Evolutionary conservation across 1,140 invertebrate species (phyloP).

Genomic region (Drosophila athabasca): DNA sequence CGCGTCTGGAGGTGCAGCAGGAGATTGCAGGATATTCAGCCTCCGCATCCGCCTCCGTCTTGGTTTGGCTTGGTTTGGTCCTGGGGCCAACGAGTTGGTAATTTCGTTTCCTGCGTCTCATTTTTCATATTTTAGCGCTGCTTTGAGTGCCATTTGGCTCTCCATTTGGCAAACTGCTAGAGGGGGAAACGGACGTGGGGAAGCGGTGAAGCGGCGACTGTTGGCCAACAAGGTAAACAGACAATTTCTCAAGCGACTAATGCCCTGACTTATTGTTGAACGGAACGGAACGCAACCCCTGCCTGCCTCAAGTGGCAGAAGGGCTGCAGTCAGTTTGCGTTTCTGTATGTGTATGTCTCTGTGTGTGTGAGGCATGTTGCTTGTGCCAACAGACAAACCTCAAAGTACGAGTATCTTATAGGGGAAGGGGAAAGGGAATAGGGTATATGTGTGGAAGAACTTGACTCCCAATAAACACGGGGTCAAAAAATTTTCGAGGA

Average conservation of each 20-base stretch:
- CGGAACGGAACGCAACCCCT: neutral
- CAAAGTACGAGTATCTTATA: conserved; percentile 17
- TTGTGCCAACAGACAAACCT: conserved; percentile 44
- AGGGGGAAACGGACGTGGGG: conserved; percentile 26
- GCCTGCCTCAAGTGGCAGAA: too few relatives aligned
- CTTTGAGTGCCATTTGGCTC: conserved; percentile 77
- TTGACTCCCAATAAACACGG: too few relatives aligned
- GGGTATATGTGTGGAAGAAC: too few relatives aligned
- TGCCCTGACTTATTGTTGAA: conserved; percentile 77
- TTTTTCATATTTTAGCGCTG: conserved; percentile 75
- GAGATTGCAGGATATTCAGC: conserved; percentile 56
- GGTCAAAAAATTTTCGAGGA: too few relatives aligned
- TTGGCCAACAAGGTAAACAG: conserved; percentile 76
- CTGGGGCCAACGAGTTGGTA: conserved; percentile 44
- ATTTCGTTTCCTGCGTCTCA: conserved; percentile 76
- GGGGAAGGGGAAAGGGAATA: neutral
- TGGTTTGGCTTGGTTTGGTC: conserved; percentile 1
- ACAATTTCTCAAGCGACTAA: conserved; percentile 80
- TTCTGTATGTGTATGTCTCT: conserved; percentile 8
- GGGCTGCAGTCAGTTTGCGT: conserved; percentile 8
- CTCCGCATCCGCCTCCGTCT: neutral
- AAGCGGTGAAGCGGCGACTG: conserved; percentile 37
- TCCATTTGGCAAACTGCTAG: conserved; percentile 70
- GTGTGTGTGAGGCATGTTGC: conserved; percentile 25
- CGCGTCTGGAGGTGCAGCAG: conserved; percentile 69